Conservation (phyloP, 2,113 vertebrate genomes). For the Oenanthe melanoleuca region DNA sequence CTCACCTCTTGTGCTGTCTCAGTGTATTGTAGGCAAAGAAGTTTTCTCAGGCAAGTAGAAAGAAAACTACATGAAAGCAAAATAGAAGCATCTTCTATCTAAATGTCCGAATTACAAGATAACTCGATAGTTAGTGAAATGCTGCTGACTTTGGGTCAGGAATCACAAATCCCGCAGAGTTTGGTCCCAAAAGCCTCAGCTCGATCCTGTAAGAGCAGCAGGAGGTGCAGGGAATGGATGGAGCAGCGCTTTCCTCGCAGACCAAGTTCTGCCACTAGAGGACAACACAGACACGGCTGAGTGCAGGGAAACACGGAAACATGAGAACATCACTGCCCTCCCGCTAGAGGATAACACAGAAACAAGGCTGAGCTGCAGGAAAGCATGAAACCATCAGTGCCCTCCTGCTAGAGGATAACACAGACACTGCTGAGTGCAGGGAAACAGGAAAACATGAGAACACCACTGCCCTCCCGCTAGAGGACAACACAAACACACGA, state of each 20-base stretch:
- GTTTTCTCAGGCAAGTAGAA: background rate
- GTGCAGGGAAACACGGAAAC: background rate
- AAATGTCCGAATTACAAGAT: background rate
- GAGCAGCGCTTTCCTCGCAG: background rate
- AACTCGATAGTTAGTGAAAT: background rate
- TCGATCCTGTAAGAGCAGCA: background rate
- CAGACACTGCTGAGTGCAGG: no score
- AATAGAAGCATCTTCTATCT: background rate
- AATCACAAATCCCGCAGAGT: fast-evolving
- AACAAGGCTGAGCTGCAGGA: no score
- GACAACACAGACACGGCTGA: background rate
- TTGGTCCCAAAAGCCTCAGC: background rate
- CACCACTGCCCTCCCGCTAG: background rate
- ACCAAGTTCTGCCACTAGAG: background rate
- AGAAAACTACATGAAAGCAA: background rate
- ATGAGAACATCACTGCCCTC: no score
- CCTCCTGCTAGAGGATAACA: no score
- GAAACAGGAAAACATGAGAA: no score
- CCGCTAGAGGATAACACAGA: no score
- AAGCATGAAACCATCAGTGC: fast-evolving
- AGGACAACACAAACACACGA: slow-evolving; percentile 4
- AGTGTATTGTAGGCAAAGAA: background rate
- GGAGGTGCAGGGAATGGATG: fast-evolving
- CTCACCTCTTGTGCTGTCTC: background rate
- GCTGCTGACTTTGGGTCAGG: background rate